Evolutionary conservation across 2,888 invertebrate species (phyloP).

Genomic region (Anaspis maculata): DNA sequence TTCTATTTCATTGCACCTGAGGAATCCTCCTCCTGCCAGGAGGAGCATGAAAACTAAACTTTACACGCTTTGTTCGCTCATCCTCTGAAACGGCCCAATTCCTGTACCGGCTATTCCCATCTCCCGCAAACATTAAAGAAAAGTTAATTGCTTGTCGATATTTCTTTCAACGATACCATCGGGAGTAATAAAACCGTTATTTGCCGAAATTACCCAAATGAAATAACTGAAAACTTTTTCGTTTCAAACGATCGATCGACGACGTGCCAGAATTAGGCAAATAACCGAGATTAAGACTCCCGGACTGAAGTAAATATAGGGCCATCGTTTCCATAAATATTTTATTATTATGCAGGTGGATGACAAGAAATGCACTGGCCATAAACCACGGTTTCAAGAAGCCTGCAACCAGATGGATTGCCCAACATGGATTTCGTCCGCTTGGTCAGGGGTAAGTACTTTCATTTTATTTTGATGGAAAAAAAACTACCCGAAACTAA

Average conservation of each 20-base stretch:
- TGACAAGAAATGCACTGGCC: conserved; percentile 70
- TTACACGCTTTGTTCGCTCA: too few relatives aligned
- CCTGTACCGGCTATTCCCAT: too few relatives aligned
- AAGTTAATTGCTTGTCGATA: conserved; percentile 12
- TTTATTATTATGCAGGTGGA: conserved; percentile 48
- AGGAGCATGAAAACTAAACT: too few relatives aligned
- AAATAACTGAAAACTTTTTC: conserved; percentile 12
- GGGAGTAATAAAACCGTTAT: conserved; percentile 13
- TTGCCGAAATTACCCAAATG: conserved; percentile 13
- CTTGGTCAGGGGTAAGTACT: conserved; percentile 83
- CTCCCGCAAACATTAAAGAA: conserved; percentile 3
- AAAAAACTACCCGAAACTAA: background rate
- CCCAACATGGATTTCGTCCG: conserved; percentile 77
- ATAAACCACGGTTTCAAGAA: conserved; percentile 72
- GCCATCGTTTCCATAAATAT: too few relatives aligned
- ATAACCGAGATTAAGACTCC: background rate
- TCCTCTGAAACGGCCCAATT: too few relatives aligned
- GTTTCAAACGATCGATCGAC: conserved; percentile 1
- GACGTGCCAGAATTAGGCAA: conserved; percentile 9
- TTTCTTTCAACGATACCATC: conserved; percentile 7
- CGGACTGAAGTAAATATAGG: background rate
- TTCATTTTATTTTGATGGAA: background rate
- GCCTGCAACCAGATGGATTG: conserved; percentile 80
- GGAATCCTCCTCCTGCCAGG: too few relatives aligned
- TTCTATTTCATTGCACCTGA: too few relatives aligned